Percentiles rank a stretch among this genome's conserved stretches.
phyloP scores from a whole-genome alignment of 2,888 invertebrate genomes.

The Drosophila paranaensis region DNA sequence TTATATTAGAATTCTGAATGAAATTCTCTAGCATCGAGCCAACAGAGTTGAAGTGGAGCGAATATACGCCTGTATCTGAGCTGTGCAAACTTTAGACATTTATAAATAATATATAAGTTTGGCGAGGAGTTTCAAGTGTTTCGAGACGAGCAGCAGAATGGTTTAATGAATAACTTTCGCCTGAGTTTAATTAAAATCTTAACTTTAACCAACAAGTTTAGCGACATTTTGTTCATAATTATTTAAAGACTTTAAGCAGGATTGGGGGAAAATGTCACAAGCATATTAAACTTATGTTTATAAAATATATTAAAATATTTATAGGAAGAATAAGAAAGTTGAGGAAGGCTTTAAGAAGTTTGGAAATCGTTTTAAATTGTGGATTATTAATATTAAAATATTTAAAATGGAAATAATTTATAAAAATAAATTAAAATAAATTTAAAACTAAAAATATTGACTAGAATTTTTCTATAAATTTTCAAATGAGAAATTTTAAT shows the following conservation, averaged over 20 bases:
- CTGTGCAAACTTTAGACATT: background rate
- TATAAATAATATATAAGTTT: conserved; percentile 4
- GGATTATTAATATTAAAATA: no score
- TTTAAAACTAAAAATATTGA: no score
- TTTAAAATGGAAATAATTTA: no score
- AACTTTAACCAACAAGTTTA: background rate
- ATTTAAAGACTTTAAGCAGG: background rate
- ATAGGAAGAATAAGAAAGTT: no score
- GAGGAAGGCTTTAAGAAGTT: no score
- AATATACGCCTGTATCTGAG: background rate
- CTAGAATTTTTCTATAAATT: no score
- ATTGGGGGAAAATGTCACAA: background rate
- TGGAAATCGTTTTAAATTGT: no score
- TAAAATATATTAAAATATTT: no score
- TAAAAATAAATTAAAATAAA: no score
- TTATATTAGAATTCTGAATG: background rate
- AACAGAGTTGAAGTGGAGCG: background rate
- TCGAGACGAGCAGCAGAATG: background rate
- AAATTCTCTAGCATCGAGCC: background rate
- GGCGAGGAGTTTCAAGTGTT: conserved; percentile 4
- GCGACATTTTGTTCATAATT: background rate
- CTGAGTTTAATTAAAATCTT: background rate
- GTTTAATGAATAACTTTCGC: conserved; percentile 4
- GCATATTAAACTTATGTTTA: no score
- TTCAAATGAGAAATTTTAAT: no score